These are phyloP conservation scores for Mionectes macconnelli DNA, from an alignment of 2,113 vertebrate genomes.

Conservation along the genomic window DNA sequence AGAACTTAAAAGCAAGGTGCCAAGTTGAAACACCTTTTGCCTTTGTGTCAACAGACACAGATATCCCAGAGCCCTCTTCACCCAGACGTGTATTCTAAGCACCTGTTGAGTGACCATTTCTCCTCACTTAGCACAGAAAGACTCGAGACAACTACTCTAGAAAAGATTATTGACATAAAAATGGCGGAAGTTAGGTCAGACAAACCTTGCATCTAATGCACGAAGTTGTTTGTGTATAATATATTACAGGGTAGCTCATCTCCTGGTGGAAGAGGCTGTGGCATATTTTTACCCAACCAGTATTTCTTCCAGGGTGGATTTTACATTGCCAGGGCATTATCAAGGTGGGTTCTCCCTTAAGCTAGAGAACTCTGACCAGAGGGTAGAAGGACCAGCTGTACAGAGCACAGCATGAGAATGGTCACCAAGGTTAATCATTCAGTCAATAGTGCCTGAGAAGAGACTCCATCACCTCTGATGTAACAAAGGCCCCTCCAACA, in stretches of 20 bases:
- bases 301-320: not conserved
- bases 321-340: not conserved
- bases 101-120: not conserved
- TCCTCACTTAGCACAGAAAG: not conserved
- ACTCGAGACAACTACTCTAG: not conserved
- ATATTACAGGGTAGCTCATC: not conserved
- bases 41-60: fast-evolving
- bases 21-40: not conserved
- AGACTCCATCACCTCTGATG: not conserved
- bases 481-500: not conserved
- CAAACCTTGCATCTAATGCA: fast-evolving
- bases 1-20: not conserved
- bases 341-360: not conserved
- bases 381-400: not conserved
- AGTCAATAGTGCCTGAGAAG: not conserved
- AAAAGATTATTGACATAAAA: not conserved
- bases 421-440: not conserved
- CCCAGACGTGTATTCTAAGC: not conserved
- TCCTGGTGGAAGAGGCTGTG: not conserved
- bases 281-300: not conserved
- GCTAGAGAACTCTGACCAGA: not conserved
- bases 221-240: not conserved
- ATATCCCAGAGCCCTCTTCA: not conserved
- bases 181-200: not conserved
- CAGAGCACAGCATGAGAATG: not conserved